Percentiles rank a stretch among this genome's conserved stretches.
These are phyloP conservation scores for Euzetes globulus DNA, from an alignment of 2,888 invertebrate species.

Conservation along the genomic window DNA sequence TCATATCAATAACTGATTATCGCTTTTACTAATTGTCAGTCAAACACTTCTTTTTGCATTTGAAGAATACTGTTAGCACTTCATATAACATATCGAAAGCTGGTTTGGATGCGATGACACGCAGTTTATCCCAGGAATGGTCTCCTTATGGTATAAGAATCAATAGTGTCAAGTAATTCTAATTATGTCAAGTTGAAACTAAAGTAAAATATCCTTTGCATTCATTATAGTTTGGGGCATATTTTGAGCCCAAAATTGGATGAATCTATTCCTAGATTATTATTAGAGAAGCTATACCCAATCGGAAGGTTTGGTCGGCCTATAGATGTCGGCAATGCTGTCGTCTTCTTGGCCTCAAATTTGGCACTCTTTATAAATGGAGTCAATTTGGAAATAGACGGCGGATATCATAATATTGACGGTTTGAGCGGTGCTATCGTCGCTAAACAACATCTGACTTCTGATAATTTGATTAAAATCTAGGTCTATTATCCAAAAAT, in stretches of 20 bases:
- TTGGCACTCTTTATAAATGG: background rate
- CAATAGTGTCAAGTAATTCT: background rate
- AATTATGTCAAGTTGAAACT: background rate
- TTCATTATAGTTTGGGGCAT: background rate
- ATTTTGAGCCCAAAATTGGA: background rate
- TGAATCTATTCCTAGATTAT: background rate
- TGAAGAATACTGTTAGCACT: background rate
- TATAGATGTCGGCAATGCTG: background rate
- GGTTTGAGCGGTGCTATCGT: background rate
- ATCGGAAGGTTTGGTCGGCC: background rate
- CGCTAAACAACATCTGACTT: background rate
- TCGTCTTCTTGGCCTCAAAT: background rate
- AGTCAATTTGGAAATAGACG: background rate
- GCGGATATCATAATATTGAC: background rate
- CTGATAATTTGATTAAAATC: background rate
- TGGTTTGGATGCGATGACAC: background rate
- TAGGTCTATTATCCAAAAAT: too few species aligned
- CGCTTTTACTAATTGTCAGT: background rate
- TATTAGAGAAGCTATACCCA: background rate
- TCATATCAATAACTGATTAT: background rate
- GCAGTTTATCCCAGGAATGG: constrained; percentile 1
- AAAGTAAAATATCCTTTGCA: background rate
- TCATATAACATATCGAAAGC: background rate
- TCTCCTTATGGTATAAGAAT: background rate
- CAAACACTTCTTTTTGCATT: background rate